Evolutionary conservation across 2,113 vertebrate species (phyloP).

Genomic region (Glaucomys volans): DNA sequence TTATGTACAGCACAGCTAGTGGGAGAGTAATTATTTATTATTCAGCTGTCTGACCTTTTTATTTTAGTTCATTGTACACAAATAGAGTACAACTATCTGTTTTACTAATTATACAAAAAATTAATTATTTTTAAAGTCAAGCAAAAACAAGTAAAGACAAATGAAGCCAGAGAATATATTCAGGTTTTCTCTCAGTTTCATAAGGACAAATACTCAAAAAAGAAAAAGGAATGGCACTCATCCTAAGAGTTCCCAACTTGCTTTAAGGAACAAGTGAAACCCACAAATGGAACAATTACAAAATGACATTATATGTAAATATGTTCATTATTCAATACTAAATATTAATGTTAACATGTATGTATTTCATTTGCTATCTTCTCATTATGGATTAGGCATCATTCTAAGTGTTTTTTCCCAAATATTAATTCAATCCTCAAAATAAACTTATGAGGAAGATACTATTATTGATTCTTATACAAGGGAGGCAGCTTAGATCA

Average conservation of each 20-base stretch:
- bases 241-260: neutral
- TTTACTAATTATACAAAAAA: too few relatives aligned
- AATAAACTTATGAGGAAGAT: neutral
- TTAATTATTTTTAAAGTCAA: neutral
- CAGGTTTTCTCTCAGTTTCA: too few relatives aligned
- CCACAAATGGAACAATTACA: conserved; percentile 45
- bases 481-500: neutral
- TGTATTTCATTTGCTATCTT: neutral
- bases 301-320: neutral
- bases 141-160: neutral
- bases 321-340: neutral
- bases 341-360: conserved; percentile 20
- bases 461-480: neutral
- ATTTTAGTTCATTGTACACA: too few relatives aligned
- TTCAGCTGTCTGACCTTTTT: neutral
- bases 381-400: neutral
- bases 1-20: neutral
- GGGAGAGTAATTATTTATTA: neutral
- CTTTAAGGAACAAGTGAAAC: neutral
- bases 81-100: too few relatives aligned
- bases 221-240: neutral
- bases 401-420: neutral
- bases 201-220: neutral
- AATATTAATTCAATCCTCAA: neutral
- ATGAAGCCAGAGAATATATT: neutral